Evolutionary conservation across 2,113 vertebrate species (phyloP).

Genomic region (Oncorhynchus masou): DNA sequence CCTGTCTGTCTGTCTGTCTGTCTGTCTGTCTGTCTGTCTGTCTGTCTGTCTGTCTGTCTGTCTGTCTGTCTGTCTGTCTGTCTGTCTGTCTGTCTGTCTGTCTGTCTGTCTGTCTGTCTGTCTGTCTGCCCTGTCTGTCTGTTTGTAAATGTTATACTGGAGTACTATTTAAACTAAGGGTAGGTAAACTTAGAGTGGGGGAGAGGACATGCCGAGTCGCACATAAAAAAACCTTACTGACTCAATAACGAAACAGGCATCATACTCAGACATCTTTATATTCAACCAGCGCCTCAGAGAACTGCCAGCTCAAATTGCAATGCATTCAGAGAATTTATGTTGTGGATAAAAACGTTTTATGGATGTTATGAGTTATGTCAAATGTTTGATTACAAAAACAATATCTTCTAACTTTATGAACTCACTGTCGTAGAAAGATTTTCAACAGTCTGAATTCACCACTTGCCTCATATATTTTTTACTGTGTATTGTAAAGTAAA

Average conservation of each 20-base stretch:
- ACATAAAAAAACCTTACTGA: too few relatives aligned
- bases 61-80: background rate
- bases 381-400: conserved; percentile 40
- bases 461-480: conserved; percentile 35
- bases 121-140: too few relatives aligned
- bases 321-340: background rate
- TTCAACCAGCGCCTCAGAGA: too few relatives aligned
- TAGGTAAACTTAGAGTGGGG: too few relatives aligned
- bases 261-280: too few relatives aligned
- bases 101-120: background rate
- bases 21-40: too few relatives aligned
- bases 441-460: conserved; percentile 23
- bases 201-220: too few relatives aligned
- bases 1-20: fast-evolving
- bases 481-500: conserved; percentile 39
- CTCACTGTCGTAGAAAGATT: conserved; percentile 11
- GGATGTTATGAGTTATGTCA: conserved; percentile 16
- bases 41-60: background rate
- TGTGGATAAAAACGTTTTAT: background rate
- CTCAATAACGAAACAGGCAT: too few relatives aligned
- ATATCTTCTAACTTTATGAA: conserved; percentile 45
- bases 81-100: background rate
- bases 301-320: background rate
- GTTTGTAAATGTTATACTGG: background rate
- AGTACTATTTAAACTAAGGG: too few relatives aligned